phyloP scores from a whole-genome alignment of 92 coral and sea anemone species.

The Palythoa heliodiscus region DNA sequence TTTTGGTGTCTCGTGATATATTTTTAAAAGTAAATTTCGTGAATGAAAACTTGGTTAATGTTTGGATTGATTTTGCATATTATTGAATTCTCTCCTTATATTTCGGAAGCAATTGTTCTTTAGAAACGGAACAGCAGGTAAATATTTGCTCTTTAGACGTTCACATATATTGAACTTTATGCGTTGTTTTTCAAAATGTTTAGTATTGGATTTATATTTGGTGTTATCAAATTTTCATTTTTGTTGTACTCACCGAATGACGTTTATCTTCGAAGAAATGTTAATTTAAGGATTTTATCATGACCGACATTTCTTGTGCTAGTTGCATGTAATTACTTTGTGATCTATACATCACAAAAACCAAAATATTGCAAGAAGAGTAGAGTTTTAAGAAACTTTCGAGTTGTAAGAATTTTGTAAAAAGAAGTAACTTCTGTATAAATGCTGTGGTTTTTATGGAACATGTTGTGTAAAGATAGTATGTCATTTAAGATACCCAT shows the following conservation, averaged over 20 bases:
- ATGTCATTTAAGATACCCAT: too few species aligned
- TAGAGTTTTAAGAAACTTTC: too few species aligned
- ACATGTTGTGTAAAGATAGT: too few species aligned
- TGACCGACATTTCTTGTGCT: too few species aligned
- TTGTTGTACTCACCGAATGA: neutral
- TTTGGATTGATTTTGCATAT: constrained; percentile 17
- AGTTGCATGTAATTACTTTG: too few species aligned
- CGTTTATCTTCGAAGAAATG: constrained; percentile 4
- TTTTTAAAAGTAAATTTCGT: neutral
- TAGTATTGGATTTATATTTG: constrained; percentile 17
- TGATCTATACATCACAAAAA: too few species aligned
- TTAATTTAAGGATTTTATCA: neutral
- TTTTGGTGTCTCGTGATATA: neutral
- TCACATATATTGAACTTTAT: neutral
- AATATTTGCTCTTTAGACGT: constrained; percentile 33
- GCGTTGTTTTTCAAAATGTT: constrained; percentile 16
- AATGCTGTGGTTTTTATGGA: too few species aligned
- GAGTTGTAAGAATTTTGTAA: too few species aligned
- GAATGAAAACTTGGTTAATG: neutral
- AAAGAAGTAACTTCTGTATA: too few species aligned
- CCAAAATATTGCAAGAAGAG: too few species aligned
- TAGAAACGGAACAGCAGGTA: constrained; percentile 37
- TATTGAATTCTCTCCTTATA: constrained; percentile 10
- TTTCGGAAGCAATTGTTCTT: constrained; percentile 27
- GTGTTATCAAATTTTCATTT: neutral